These are phyloP conservation scores for Sebastes dallii DNA, from an alignment of 2,797 vertebrate genomes.

Conservation along the genomic window DNA sequence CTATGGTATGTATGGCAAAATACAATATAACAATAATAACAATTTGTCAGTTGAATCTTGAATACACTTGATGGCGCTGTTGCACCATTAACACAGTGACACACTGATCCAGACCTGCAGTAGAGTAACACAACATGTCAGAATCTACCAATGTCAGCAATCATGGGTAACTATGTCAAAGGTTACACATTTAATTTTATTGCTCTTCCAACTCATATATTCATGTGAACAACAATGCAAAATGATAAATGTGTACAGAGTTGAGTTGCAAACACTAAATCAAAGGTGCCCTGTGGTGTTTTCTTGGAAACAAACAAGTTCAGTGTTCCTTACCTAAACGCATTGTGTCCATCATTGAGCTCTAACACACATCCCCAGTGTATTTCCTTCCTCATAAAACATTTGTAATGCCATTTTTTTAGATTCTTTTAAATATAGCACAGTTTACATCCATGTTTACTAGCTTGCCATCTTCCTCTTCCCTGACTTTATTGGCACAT, in stretches of 20 bases:
- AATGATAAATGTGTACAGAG: background rate
- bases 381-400: background rate
- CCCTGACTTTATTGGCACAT: background rate
- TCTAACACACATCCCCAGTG: background rate
- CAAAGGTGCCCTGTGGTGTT: background rate
- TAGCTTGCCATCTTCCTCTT: background rate
- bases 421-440: background rate
- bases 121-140: background rate
- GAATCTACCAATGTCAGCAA: background rate
- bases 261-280: background rate
- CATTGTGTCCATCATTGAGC: background rate
- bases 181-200: background rate
- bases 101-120: background rate
- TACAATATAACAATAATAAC: too few relatives aligned
- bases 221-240: background rate
- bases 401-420: background rate
- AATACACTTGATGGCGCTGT: background rate
- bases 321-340: background rate
- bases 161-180: background rate
- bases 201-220: background rate
- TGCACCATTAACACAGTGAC: background rate
- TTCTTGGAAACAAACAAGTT: background rate
- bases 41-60: background rate
- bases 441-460: background rate
- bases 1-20: too few relatives aligned